Percentiles rank a stretch among this genome's conserved stretches.
These are phyloP conservation scores for Anabas testudineus DNA, from an alignment of 2,797 vertebrate species.

Conservation along the genomic window DNA sequence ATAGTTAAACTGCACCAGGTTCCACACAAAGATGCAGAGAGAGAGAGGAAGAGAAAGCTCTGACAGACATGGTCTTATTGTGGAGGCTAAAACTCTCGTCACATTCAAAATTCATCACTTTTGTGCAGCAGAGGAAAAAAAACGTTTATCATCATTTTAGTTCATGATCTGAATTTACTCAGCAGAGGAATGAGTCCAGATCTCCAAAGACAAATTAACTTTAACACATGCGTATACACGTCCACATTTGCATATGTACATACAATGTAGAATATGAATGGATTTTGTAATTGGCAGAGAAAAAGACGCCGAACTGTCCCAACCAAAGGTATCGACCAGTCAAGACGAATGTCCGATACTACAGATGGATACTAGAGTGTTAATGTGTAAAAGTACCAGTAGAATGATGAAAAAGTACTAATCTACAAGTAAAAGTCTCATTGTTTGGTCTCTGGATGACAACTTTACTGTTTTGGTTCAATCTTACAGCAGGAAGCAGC, in stretches of 20 bases:
- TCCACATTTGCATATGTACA: not conserved
- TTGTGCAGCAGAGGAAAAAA: slow-evolving; percentile 6
- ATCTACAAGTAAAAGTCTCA: not conserved
- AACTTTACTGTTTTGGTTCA: no score
- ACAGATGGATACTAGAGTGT: not conserved
- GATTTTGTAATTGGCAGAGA: slow-evolving; percentile 2
- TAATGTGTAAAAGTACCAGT: no score
- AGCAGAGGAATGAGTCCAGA: slow-evolving; percentile 19
- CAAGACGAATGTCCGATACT: not conserved
- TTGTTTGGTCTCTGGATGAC: no score
- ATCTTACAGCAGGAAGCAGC: no score
- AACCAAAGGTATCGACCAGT: not conserved
- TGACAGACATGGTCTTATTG: slow-evolving; percentile 50
- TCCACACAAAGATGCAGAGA: slow-evolving; percentile 30
- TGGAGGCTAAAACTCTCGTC: slow-evolving; percentile 41
- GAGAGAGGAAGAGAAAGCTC: slow-evolving; percentile 12
- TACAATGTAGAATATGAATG: not conserved
- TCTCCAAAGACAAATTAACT: slow-evolving; percentile 28
- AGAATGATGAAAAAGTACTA: not conserved
- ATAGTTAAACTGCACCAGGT: slow-evolving; percentile 27
- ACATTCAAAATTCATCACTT: slow-evolving; percentile 51
- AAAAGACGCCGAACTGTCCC: not conserved
- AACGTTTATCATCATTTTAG: slow-evolving; percentile 23
- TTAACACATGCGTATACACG: not conserved
- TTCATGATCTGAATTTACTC: slow-evolving; percentile 43